These are phyloP conservation scores for Chalcis sispes DNA, from an alignment of 2,888 invertebrate species.

Conservation along the genomic window DNA sequence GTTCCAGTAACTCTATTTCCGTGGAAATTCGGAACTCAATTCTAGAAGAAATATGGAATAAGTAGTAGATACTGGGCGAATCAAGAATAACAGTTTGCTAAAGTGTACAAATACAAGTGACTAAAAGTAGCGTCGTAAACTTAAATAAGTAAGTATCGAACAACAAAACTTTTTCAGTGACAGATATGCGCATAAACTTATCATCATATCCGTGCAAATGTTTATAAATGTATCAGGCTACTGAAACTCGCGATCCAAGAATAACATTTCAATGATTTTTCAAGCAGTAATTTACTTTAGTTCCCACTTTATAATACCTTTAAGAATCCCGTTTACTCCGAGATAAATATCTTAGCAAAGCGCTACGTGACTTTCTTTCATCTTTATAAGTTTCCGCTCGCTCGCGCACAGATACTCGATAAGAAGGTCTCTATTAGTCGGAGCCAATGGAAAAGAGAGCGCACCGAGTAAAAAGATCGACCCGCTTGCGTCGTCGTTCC, in stretches of 20 bases:
- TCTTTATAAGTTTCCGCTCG: constrained; percentile 47
- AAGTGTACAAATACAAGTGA: no score
- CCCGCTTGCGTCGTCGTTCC: constrained; percentile 37
- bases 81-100: no score
- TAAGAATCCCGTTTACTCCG: constrained; percentile 8
- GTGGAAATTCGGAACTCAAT: no score
- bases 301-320: background rate
- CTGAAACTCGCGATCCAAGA: background rate
- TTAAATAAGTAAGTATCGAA: no score
- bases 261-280: constrained; percentile 1
- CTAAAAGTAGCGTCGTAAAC: no score
- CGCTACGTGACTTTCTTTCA: constrained; percentile 24
- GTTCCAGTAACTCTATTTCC: no score
- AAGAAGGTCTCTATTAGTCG: background rate
- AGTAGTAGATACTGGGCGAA: no score
- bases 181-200: no score
- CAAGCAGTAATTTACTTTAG: constrained; percentile 15
- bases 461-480: constrained; percentile 38
- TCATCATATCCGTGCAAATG: no score
- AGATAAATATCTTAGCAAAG: no score
- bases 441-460: constrained; percentile 23
- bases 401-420: constrained; percentile 12
- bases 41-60: no score
- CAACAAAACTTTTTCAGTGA: no score
- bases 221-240: constrained; percentile 3